Conservation (phyloP, 2,888 invertebrate genomes). For the Hetaerina titia region DNA sequence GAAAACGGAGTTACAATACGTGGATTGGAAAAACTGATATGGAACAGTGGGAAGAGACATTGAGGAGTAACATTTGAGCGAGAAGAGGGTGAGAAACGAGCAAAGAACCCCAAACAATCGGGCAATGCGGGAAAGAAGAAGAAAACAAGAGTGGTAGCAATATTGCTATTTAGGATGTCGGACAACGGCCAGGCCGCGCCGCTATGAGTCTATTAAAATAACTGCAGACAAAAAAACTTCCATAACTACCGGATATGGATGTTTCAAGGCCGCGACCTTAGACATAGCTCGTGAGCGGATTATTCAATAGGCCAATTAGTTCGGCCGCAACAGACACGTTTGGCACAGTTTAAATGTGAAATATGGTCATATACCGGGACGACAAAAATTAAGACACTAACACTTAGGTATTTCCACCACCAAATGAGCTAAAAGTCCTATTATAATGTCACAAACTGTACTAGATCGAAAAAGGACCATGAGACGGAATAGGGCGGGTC, state of each 20-base stretch:
- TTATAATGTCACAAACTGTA: too few relatives aligned
- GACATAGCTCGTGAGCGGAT: background rate
- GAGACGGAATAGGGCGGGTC: too few relatives aligned
- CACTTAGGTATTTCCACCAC: too few relatives aligned
- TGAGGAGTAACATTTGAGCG: background rate
- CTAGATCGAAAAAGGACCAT: too few relatives aligned
- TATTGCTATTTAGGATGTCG: background rate
- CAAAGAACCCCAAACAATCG: background rate
- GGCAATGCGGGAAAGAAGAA: background rate
- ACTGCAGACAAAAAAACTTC: too few relatives aligned
- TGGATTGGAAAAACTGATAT: background rate
- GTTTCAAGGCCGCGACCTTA: background rate
- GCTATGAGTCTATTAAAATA: too few relatives aligned
- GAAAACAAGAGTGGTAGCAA: background rate
- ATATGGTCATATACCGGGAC: too few relatives aligned
- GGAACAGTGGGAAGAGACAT: background rate
- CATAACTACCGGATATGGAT: background rate
- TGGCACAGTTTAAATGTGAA: too few relatives aligned
- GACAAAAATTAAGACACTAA: too few relatives aligned
- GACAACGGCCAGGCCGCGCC: background rate
- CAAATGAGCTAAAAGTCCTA: too few relatives aligned
- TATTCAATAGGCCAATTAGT: background rate
- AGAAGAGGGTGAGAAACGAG: background rate
- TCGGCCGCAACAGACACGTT: too few relatives aligned
- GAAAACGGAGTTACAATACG: background rate